These are phyloP conservation scores for Coptotermes formosanus DNA, from an alignment of 1,140 invertebrate species.

Conservation along the genomic window DNA sequence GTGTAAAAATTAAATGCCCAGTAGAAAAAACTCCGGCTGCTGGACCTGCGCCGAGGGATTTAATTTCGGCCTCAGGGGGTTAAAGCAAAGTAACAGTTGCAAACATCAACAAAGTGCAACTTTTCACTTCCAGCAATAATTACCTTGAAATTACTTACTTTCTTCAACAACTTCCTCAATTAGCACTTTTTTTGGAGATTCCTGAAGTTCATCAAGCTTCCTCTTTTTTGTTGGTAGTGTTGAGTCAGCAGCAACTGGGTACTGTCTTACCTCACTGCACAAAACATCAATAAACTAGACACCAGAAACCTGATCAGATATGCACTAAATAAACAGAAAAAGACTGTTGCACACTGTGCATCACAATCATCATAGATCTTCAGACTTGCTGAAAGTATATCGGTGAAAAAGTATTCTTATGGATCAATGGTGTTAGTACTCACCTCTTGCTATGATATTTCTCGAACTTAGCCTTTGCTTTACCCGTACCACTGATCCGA, in stretches of 20 bases:
- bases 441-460: slow-evolving; percentile 83
- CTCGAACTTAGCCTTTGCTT: slow-evolving; percentile 82
- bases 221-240: slow-evolving; percentile 51
- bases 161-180: slow-evolving; percentile 44
- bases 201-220: slow-evolving; percentile 42
- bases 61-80: too few species aligned
- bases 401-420: slow-evolving; percentile 32
- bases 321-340: too few species aligned
- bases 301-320: neutral
- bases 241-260: slow-evolving; percentile 59
- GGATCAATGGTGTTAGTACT: slow-evolving; percentile 34
- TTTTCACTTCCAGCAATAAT: neutral
- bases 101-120: slow-evolving; percentile 33
- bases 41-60: too few species aligned
- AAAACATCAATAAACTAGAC: slow-evolving; percentile 24
- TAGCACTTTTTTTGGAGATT: slow-evolving; percentile 53
- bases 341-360: slow-evolving; percentile 32
- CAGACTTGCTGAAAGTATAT: slow-evolving; percentile 43
- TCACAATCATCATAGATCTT: slow-evolving; percentile 37
- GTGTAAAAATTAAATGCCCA: too few species aligned
- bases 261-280: slow-evolving; percentile 64
- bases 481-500: slow-evolving; percentile 83
- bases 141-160: slow-evolving; percentile 40
- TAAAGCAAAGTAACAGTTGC: neutral
- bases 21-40: too few species aligned